These are phyloP conservation scores for Euzetes globulus DNA, from an alignment of 2,888 invertebrate genomes.

Conservation along the genomic window DNA sequence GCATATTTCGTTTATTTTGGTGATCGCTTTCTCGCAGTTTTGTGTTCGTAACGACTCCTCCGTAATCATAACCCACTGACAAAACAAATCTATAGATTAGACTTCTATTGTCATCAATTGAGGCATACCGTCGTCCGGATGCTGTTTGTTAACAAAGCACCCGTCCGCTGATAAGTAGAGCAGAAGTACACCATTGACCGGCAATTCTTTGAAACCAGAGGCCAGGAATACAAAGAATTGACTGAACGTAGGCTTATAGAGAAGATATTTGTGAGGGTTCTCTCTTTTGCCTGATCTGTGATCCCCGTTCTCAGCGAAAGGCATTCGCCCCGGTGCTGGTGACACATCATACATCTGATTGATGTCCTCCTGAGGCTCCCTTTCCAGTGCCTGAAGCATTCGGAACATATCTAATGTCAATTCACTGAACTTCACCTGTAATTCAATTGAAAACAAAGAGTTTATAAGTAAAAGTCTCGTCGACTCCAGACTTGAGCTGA, in stretches of 20 bases:
- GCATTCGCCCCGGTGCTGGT: constrained; percentile 61
- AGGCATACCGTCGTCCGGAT: constrained; percentile 71
- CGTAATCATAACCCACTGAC: constrained; percentile 71
- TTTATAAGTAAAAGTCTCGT: background rate
- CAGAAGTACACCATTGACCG: constrained; percentile 78
- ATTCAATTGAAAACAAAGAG: constrained; percentile 33
- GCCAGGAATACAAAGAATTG: constrained; percentile 88
- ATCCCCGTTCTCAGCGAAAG: constrained; percentile 50
- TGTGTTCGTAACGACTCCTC: constrained; percentile 80
- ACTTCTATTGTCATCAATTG: background rate
- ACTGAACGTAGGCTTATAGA: constrained; percentile 88
- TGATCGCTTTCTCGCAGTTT: constrained; percentile 62
- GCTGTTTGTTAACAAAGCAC: constrained; percentile 69
- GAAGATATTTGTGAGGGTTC: constrained; percentile 92
- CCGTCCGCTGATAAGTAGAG: constrained; percentile 92
- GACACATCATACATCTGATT: constrained; percentile 54
- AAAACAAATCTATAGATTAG: background rate
- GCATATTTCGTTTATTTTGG: constrained; percentile 37
- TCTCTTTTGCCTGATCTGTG: constrained; percentile 49
- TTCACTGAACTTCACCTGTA: constrained; percentile 82
- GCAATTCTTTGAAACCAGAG: constrained; percentile 83
- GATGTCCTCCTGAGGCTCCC: constrained; percentile 59
- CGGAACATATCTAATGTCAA: constrained; percentile 96
- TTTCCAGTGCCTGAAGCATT: constrained; percentile 87
- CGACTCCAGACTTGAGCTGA: background rate